Conservation (phyloP, 2,888 invertebrate species). For the Ecdyonurus torrentis region DNA sequence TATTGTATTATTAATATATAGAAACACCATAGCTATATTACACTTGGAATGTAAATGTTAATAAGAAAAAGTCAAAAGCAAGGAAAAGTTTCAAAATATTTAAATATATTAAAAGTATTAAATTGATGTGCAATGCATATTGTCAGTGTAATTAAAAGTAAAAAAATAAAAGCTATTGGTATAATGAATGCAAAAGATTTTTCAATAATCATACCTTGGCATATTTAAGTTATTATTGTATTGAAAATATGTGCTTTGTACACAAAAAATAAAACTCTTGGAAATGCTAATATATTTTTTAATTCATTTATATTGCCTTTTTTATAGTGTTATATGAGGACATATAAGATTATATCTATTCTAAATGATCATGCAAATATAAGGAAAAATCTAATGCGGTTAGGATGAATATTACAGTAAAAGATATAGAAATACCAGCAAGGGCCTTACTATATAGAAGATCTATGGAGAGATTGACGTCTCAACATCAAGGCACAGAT, state of each 20-base stretch:
- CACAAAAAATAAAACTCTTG: conserved; percentile 14
- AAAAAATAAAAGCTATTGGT: not conserved
- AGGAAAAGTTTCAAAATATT: not conserved
- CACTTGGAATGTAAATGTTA: not conserved
- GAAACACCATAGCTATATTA: not conserved
- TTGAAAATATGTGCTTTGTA: conserved; percentile 15
- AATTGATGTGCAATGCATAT: not conserved
- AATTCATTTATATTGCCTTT: too few relatives aligned
- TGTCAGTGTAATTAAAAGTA: not conserved
- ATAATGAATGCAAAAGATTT: conserved; percentile 9
- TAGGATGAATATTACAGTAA: too few relatives aligned
- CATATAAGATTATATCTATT: too few relatives aligned
- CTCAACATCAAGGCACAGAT: too few relatives aligned
- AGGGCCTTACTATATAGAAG: too few relatives aligned
- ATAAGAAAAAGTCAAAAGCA: not conserved
- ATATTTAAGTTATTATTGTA: conserved; percentile 14
- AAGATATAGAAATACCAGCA: too few relatives aligned
- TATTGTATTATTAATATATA: too few relatives aligned
- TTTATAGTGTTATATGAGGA: too few relatives aligned
- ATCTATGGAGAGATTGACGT: too few relatives aligned
- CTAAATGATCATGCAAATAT: too few relatives aligned
- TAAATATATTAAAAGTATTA: not conserved
- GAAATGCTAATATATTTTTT: conserved; percentile 10
- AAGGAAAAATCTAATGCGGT: too few relatives aligned
- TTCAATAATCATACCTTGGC: conserved; percentile 13